Conservation (phyloP, 1,140 invertebrate species). For the Drosophila hydei region DNA sequence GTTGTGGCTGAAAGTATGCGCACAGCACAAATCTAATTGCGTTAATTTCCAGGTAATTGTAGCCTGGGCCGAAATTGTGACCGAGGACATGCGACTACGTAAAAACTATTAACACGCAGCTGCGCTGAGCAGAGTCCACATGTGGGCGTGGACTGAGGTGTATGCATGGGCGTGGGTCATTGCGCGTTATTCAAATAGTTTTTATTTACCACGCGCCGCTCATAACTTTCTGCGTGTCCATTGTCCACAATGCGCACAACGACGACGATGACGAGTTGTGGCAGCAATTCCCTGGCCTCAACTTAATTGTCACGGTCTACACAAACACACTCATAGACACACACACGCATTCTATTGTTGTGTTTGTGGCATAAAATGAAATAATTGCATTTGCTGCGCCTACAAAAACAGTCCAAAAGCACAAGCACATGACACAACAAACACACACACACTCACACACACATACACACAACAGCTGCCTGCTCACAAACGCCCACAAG, state of each 20-base stretch:
- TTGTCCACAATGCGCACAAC: constrained; percentile 27
- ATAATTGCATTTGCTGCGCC: constrained; percentile 79
- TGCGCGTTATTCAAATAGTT: constrained; percentile 79
- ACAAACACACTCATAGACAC: constrained; percentile 24
- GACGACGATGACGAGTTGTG: constrained; percentile 53
- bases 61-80: constrained; percentile 29
- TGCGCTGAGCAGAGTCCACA: neutral
- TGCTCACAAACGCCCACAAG: neutral
- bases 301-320: constrained; percentile 45
- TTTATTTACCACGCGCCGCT: constrained; percentile 56
- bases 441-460: neutral
- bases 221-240: constrained; percentile 53
- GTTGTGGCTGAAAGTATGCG: constrained; percentile 17
- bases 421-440: constrained; percentile 28
- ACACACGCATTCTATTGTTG: constrained; percentile 44
- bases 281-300: constrained; percentile 54
- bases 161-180: constrained; percentile 40
- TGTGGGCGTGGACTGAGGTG: constrained; percentile 8
- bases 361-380: constrained; percentile 56
- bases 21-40: constrained; percentile 60
- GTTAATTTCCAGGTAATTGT: constrained; percentile 77
- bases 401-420: constrained; percentile 28
- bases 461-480: neutral
- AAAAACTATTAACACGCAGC: constrained; percentile 76
- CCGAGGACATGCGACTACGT: constrained; percentile 63